Evolutionary conservation across 2,888 invertebrate genomes (phyloP).

Genomic region (Macrophya alboannulata): DNA sequence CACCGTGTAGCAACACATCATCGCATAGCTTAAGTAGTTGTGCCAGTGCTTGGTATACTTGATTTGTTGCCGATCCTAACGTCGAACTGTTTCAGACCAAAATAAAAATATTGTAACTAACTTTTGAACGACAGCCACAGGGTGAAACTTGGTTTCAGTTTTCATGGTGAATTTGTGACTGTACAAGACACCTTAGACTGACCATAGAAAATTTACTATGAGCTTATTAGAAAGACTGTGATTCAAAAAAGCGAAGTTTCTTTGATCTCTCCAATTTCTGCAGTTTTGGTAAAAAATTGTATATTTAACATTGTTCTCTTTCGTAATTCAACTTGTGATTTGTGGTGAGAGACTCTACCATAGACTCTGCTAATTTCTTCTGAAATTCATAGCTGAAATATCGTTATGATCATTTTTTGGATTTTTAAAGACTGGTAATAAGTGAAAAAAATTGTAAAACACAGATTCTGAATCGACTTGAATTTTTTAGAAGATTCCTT

Average conservation of each 20-base stretch:
- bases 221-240: not conserved
- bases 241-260: not conserved
- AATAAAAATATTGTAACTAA: constrained; percentile 65
- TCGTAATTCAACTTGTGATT: too few relatives aligned
- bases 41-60: constrained; percentile 93
- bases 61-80: constrained; percentile 90
- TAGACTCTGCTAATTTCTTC: too few relatives aligned
- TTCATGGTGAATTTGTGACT: not conserved
- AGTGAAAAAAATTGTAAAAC: too few relatives aligned
- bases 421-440: not conserved
- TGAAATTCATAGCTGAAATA: too few relatives aligned
- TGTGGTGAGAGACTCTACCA: too few relatives aligned
- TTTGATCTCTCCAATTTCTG: not conserved
- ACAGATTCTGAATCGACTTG: too few relatives aligned
- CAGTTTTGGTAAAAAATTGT: too few relatives aligned
- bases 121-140: not conserved
- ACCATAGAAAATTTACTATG: too few relatives aligned
- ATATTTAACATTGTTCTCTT: too few relatives aligned
- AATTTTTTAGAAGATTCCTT: too few relatives aligned
- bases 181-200: not conserved
- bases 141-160: not conserved
- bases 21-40: constrained; percentile 95
- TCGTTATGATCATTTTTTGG: not conserved
- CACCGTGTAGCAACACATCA: constrained; percentile 90
- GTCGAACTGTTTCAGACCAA: constrained; percentile 83